Percentiles rank a stretch among this genome's conserved stretches.
Evolutionary conservation across 2,797 vertebrate species (phyloP).

Genomic region (Sorex maritimensis): DNA sequence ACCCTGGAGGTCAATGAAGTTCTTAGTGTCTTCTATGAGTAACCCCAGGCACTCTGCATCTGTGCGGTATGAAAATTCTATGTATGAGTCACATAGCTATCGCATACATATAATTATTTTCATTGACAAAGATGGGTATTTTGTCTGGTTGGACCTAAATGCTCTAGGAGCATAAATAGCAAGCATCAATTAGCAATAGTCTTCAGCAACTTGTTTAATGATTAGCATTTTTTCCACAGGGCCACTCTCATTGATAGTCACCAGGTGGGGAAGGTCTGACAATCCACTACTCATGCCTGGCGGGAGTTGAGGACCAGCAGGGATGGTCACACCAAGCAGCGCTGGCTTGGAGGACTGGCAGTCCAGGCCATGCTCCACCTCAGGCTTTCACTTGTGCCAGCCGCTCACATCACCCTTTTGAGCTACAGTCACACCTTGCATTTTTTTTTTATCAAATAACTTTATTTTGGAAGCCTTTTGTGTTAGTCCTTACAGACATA

Average conservation of each 20-base stretch:
- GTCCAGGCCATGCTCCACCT: no score
- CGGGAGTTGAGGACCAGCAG: no score
- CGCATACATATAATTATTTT: neutral
- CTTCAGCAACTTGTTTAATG: neutral
- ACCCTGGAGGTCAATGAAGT: neutral
- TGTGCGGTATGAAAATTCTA: neutral
- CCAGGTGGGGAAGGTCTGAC: neutral
- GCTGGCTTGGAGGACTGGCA: no score
- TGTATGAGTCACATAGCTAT: no score
- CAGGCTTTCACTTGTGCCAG: neutral
- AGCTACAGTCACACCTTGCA: neutral
- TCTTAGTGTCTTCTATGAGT: neutral
- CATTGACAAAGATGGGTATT: neutral
- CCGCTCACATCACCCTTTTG: neutral
- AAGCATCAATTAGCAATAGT: fast-evolving
- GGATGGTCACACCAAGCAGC: no score
- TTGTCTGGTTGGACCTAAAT: neutral
- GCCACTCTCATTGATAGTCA: no score
- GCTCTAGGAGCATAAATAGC: fast-evolving
- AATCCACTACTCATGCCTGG: no score
- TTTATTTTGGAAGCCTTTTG: neutral
- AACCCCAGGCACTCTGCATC: neutral
- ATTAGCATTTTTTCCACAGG: neutral
- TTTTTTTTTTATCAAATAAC: neutral
- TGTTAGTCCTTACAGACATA: neutral